Evolutionary conservation across 2,888 invertebrate species (phyloP).

Genomic region (Seira musarum): DNA sequence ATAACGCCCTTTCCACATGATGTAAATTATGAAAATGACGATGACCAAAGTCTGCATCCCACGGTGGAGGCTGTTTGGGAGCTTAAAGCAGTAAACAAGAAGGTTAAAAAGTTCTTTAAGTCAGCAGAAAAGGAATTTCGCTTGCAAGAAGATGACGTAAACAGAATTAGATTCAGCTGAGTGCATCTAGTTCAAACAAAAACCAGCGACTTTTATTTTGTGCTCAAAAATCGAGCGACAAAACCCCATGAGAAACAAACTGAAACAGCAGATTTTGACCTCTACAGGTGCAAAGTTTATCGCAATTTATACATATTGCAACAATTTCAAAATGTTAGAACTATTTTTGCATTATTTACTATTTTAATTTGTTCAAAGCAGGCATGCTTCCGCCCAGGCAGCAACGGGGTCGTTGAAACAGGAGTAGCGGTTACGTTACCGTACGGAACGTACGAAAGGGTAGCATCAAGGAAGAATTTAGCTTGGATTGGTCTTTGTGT

Average conservation of each 20-base stretch:
- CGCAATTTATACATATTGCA: neutral
- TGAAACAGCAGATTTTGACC: slow-evolving; percentile 1
- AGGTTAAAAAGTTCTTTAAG: too few relatives aligned
- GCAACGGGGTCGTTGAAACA: neutral
- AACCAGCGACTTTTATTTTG: too few relatives aligned
- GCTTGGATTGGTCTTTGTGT: neutral
- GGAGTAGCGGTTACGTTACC: slow-evolving; percentile 1
- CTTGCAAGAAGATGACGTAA: too few relatives aligned
- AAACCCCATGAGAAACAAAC: neutral
- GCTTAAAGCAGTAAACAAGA: too few relatives aligned
- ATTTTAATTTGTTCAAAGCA: neutral
- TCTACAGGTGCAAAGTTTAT: neutral
- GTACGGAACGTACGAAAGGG: neutral
- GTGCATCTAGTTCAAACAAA: too few relatives aligned
- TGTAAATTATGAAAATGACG: too few relatives aligned
- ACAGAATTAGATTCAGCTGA: too few relatives aligned
- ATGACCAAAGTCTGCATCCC: too few relatives aligned
- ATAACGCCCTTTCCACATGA: too few relatives aligned
- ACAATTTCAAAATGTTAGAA: neutral
- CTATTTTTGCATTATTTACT: neutral
- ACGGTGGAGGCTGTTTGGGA: too few relatives aligned
- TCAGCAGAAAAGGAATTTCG: too few relatives aligned
- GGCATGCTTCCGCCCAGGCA: neutral
- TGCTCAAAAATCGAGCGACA: too few relatives aligned
- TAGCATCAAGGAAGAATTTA: neutral